These are phyloP conservation scores for Linnaemya tessellans DNA, from an alignment of 2,888 invertebrate species.

Conservation along the genomic window DNA sequence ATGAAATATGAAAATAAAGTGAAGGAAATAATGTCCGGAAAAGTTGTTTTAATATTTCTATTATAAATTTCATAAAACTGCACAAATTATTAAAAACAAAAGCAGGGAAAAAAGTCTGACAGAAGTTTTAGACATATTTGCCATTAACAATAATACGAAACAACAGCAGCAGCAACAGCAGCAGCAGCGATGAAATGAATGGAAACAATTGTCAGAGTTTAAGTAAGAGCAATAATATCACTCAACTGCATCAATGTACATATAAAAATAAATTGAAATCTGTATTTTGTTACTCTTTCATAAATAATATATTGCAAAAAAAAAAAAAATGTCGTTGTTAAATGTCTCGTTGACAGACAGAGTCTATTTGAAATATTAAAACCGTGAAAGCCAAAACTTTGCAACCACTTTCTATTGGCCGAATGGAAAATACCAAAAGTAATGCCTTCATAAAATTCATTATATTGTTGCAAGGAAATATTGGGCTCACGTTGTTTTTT, in stretches of 20 bases:
- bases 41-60: slow-evolving; percentile 27
- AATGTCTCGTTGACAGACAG: slow-evolving; percentile 34
- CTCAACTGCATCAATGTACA: slow-evolving; percentile 34
- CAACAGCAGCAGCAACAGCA: slow-evolving; percentile 32
- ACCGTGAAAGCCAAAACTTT: slow-evolving; percentile 24
- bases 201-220: slow-evolving; percentile 35
- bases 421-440: not conserved
- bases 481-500: too few species aligned
- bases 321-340: slow-evolving; percentile 10
- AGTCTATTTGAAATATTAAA: slow-evolving; percentile 23
- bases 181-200: slow-evolving; percentile 20
- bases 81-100: slow-evolving; percentile 21
- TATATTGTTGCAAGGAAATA: not conserved
- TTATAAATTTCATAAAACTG: slow-evolving; percentile 49
- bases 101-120: not conserved
- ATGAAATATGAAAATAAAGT: slow-evolving; percentile 30
- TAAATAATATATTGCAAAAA: not conserved
- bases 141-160: slow-evolving; percentile 48
- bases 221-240: slow-evolving; percentile 33
- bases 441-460: not conserved
- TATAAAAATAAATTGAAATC: slow-evolving; percentile 57
- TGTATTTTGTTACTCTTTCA: slow-evolving; percentile 3
- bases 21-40: slow-evolving; percentile 33
- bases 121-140: slow-evolving; percentile 52
- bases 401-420: slow-evolving; percentile 7